Evolutionary conservation across 1,140 invertebrate species (phyloP).

Genomic region (Zaprionus ghesquierei): DNA sequence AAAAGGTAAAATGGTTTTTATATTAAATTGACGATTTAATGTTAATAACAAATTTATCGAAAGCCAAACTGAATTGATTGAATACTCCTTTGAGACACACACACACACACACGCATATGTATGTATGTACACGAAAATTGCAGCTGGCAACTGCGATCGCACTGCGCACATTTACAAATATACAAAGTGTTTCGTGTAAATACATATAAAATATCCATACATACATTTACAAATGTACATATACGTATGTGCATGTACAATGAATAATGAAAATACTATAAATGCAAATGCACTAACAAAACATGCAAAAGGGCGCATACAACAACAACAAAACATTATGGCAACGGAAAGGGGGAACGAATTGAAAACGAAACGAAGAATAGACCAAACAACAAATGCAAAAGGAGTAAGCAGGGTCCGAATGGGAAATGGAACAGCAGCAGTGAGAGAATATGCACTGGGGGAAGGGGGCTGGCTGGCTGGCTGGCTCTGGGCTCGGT

Average conservation of each 20-base stretch:
- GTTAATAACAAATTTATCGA: too few relatives aligned
- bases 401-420: constrained; percentile 26
- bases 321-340: constrained; percentile 9
- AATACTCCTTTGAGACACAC: neutral
- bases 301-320: constrained; percentile 21
- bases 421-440: constrained; percentile 49
- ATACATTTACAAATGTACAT: constrained; percentile 19
- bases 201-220: constrained; percentile 17
- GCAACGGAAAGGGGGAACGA: constrained; percentile 25
- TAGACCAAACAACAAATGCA: constrained; percentile 19
- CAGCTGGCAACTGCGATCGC: neutral
- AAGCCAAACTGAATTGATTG: neutral
- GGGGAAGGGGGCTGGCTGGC: neutral
- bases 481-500: neutral
- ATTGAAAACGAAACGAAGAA: constrained; percentile 19
- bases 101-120: neutral
- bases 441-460: constrained; percentile 15
- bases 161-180: constrained; percentile 4
- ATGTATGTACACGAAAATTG: neutral
- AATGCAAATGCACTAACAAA: constrained; percentile 27
- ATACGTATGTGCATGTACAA: neutral
- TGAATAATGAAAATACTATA: constrained; percentile 7
- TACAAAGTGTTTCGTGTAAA: neutral
- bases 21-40: too few relatives aligned
- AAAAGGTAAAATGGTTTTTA: too few relatives aligned